Evolutionary conservation across 2,888 invertebrate genomes (phyloP).

Genomic region (Epiblema foenella): DNA sequence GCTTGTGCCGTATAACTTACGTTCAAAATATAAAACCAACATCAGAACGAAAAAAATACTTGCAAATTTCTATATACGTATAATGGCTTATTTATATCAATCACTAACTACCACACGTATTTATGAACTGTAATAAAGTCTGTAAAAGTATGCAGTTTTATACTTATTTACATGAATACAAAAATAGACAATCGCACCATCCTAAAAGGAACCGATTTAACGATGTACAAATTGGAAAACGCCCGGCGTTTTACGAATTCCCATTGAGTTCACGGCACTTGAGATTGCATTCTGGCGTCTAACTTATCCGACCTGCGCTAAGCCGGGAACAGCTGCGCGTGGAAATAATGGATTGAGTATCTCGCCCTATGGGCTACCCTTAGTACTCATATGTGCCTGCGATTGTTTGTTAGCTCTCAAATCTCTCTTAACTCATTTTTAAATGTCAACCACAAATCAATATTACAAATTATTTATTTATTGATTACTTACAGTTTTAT

Average conservation of each 20-base stretch:
- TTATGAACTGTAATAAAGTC: neutral
- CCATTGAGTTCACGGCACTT: constrained; percentile 36
- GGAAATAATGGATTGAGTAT: constrained; percentile 34
- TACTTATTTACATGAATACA: neutral
- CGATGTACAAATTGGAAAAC: constrained; percentile 3
- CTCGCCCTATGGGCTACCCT: constrained; percentile 5
- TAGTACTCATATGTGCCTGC: no score
- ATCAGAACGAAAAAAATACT: no score
- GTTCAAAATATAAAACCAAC: no score
- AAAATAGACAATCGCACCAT: neutral
- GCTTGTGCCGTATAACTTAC: no score
- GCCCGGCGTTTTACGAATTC: constrained; percentile 26
- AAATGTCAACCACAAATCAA: no score
- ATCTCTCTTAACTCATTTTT: no score
- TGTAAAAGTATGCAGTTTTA: neutral
- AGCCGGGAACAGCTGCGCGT: constrained; percentile 20
- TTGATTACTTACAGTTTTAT: no score
- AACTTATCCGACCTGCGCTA: constrained; percentile 24
- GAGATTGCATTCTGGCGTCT: constrained; percentile 38
- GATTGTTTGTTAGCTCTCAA: no score
- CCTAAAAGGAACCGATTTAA: constrained; percentile 16
- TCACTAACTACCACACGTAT: neutral
- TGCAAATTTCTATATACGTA: no score
- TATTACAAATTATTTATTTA: no score
- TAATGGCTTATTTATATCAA: no score